Percentiles rank a stretch among this genome's conserved stretches.
These are phyloP conservation scores for Trematocara marginatum DNA, from an alignment of 2,113 vertebrate genomes.

Conservation along the genomic window DNA sequence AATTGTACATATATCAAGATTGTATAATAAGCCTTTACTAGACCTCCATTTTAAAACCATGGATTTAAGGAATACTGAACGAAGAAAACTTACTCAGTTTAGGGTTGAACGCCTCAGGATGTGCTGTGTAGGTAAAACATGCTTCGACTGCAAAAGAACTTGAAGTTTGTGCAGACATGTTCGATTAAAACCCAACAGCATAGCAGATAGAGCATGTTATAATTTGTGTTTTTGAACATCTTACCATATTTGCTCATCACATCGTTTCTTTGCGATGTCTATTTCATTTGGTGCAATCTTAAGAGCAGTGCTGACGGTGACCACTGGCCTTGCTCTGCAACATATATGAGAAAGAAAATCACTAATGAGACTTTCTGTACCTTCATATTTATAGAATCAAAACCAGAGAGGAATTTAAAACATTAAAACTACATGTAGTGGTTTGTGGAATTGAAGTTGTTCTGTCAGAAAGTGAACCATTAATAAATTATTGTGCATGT, in stretches of 20 bases:
- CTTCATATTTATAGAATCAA: not conserved
- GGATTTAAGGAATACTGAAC: not conserved
- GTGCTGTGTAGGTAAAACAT: slow-evolving; percentile 82
- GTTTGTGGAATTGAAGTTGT: not conserved
- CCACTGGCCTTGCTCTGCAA: slow-evolving; percentile 81
- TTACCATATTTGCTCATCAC: slow-evolving; percentile 77
- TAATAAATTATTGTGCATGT: not conserved
- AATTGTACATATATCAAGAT: not conserved
- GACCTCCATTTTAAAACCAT: not conserved
- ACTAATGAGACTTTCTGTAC: not conserved
- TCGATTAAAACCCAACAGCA: not conserved
- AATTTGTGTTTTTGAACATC: not conserved
- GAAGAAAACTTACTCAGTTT: slow-evolving; percentile 78
- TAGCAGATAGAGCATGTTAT: not conserved
- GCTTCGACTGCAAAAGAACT: slow-evolving; percentile 76
- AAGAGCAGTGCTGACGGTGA: slow-evolving; percentile 77
- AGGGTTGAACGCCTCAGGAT: slow-evolving; percentile 72
- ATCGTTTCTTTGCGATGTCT: slow-evolving; percentile 45
- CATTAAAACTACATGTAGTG: not conserved
- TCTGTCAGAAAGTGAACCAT: not conserved
- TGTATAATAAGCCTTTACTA: not conserved
- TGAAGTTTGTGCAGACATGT: not conserved
- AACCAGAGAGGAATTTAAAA: not conserved
- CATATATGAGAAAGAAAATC: not conserved
- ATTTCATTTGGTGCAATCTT: slow-evolving; percentile 69